Base-by-base conservation (phyloP, 1,140 invertebrate species). In the Drosophila nannoptera region DNA sequence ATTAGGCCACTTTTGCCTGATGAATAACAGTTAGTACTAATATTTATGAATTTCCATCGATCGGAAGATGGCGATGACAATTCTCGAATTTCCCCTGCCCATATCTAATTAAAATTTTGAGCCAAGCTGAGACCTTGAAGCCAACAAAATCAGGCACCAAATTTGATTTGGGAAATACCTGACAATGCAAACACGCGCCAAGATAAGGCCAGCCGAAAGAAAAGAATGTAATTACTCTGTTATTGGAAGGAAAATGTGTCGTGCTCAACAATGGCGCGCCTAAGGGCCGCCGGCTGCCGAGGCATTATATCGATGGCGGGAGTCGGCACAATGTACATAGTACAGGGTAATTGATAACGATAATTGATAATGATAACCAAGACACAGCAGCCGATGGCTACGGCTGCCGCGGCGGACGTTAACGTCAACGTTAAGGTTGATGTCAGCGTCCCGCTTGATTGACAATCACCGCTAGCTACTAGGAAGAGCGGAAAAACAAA, bases 351-450 rank as follows among this genome's bases (percentile, higher is more conserved):
- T 46, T 33, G 52, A 55, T 45, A 64, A 55, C 40, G 52, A 56
- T 69, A 64, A 69, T 50, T 69, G 60, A 63, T 64, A 64, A 64
- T 64, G 52, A 69, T 69, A 64, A 56, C 7, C 54, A 8, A 32
- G 40, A 29, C 46, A 14, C 31, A 67, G 46, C 63, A 59, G 54
- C 48, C 64, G 29, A 43, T 31, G 3, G 7, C 40, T 4, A n/a
- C n/a, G n/a, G 46, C 11, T n/a, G 59, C 6, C 0, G 22, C 12
- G 14, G 59, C 7, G 9, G 62, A 42, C 40, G 6, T 16, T 8
- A 45, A 33, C 53, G 43, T 50, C 35, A 35, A 46, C 40, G 46
- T 32, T 42, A 46, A 22, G 14, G 53, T 52, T 56, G 46, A 38
- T 40, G 63, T 22, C 14, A 46, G 43, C 67, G 62, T 66, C 8